These are phyloP conservation scores for Drosophila melanica DNA, from an alignment of 1,140 invertebrate genomes.

Conservation along the genomic window DNA sequence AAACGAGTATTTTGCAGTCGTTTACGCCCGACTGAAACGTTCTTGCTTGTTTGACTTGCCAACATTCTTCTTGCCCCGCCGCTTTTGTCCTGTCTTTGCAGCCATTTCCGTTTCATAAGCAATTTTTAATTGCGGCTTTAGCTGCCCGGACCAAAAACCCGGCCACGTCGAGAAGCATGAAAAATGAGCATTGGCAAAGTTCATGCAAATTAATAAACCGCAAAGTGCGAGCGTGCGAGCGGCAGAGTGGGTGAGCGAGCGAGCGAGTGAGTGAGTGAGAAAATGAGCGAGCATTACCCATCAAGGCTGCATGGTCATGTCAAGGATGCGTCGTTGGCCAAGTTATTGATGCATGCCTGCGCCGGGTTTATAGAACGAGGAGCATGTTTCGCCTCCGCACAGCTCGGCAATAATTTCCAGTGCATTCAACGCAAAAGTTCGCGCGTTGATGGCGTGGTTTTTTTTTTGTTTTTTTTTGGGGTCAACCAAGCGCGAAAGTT, in stretches of 20 bases:
- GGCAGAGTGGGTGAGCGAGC: neutral
- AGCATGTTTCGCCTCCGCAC: constrained; percentile 8
- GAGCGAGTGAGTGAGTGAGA: neutral
- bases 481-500: constrained; percentile 51
- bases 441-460: constrained; percentile 18
- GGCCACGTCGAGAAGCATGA: constrained; percentile 52
- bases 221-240: constrained; percentile 19
- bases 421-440: constrained; percentile 49
- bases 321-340: constrained; percentile 42
- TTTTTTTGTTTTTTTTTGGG: constrained; percentile 11
- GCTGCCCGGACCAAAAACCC: constrained; percentile 30
- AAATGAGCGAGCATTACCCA: neutral
- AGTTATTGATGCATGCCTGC: constrained; percentile 69
- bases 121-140: constrained; percentile 80
- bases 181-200: constrained; percentile 72
- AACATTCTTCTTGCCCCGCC: neutral
- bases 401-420: constrained; percentile 30
- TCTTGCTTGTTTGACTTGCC: neutral
- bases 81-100: constrained; percentile 34
- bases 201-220: constrained; percentile 81
- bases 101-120: constrained; percentile 75
- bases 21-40: too few relatives aligned
- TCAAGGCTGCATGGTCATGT: constrained; percentile 24
- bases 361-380: constrained; percentile 38
- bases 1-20: too few relatives aligned